phyloP scores from a whole-genome alignment of 2,888 invertebrate genomes.

The Leptothorax acervorum region DNA sequence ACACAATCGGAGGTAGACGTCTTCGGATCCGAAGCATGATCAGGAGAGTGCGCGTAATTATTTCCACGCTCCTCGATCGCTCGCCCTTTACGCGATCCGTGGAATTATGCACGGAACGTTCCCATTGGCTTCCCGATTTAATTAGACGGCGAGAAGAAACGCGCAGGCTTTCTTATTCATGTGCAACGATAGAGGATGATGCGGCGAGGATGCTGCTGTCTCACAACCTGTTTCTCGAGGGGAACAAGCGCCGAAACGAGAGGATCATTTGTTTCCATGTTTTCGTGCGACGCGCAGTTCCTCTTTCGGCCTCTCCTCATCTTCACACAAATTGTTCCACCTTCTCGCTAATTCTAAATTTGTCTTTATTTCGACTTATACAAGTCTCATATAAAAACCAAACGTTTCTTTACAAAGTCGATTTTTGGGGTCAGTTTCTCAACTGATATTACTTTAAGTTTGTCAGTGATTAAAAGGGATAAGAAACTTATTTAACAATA shows the following conservation, averaged over 20 bases:
- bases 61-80: slow-evolving; percentile 23
- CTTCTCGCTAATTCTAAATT: background rate
- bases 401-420: background rate
- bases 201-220: slow-evolving; percentile 10
- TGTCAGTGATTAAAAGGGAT: background rate
- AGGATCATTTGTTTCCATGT: slow-evolving; percentile 55
- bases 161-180: background rate
- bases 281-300: slow-evolving; percentile 47
- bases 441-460: background rate
- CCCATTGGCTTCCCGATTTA: slow-evolving; percentile 34
- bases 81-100: background rate
- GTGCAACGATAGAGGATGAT: slow-evolving; percentile 26
- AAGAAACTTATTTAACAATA: background rate
- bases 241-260: slow-evolving; percentile 34
- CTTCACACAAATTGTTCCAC: background rate
- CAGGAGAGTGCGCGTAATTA: background rate
- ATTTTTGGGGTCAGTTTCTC: background rate
- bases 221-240: slow-evolving; percentile 53
- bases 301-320: slow-evolving; percentile 33
- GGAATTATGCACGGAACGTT: slow-evolving; percentile 12
- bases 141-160: slow-evolving; percentile 38
- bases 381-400: background rate
- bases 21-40: background rate
- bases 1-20: background rate
- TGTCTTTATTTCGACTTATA: background rate